Conservation (phyloP, 2,113 vertebrate genomes). For the Bathybates hornii region DNA sequence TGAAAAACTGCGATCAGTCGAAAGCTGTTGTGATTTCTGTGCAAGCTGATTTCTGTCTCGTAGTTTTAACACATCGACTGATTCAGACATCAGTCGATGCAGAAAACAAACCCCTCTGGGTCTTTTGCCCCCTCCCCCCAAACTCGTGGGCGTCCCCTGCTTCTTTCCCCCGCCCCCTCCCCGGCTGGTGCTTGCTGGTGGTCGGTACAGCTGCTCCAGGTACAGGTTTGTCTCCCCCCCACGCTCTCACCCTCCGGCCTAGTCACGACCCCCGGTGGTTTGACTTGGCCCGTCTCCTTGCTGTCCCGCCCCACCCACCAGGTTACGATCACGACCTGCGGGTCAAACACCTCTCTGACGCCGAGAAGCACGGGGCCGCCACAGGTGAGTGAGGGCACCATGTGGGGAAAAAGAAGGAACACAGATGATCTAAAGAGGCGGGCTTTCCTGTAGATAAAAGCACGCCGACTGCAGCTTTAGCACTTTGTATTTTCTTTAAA, state of each 20-base stretch:
- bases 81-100: neutral
- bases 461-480: neutral
- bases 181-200: constrained; percentile 69
- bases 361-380: constrained; percentile 86
- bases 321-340: constrained; percentile 90
- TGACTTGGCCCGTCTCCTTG: constrained; percentile 49
- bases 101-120: neutral
- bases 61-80: constrained; percentile 16
- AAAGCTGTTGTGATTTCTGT: constrained; percentile 39
- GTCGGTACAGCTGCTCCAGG: constrained; percentile 58
- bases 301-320: constrained; percentile 69
- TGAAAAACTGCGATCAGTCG: neutral
- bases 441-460: neutral
- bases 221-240: constrained; percentile 35
- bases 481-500: fast-evolving
- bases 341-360: constrained; percentile 86
- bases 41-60: neutral
- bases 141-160: neutral
- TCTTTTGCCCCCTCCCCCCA: neutral
- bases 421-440: neutral
- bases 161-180: neutral
- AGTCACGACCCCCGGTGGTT: constrained; percentile 57
- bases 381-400: constrained; percentile 77
- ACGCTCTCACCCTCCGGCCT: neutral
- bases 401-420: neutral